A percentile compares a stretch with the other conserved stretches of the same genome.
phyloP scores from a whole-genome alignment of 1,140 invertebrate genomes.

The Zophobas morio region DNA sequence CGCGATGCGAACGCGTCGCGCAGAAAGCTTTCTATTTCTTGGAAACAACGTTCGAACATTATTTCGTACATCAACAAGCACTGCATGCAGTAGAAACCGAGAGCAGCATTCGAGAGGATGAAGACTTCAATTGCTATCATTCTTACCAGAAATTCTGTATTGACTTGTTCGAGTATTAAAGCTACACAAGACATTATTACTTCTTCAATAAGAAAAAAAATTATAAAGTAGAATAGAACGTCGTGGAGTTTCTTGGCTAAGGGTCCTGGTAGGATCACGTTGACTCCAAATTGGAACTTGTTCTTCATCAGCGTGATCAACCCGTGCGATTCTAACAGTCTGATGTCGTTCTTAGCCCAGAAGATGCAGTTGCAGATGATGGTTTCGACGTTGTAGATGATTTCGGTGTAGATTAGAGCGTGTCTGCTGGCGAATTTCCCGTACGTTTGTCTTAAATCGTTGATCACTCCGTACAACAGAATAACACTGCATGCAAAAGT shows the following conservation, averaged over 20 bases:
- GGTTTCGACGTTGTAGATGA: neutral
- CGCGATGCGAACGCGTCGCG: neutral
- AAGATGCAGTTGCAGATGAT: neutral
- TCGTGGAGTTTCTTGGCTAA: slow-evolving; percentile 3
- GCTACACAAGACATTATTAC: neutral
- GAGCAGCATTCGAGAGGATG: neutral
- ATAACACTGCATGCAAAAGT: neutral
- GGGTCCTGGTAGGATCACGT: neutral
- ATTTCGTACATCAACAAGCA: neutral
- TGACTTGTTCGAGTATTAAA: neutral
- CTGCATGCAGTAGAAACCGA: neutral
- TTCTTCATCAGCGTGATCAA: slow-evolving; percentile 4
- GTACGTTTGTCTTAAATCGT: neutral
- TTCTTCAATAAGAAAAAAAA: neutral
- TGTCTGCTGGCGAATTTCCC: neutral
- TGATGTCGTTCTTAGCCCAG: neutral
- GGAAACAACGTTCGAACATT: neutral
- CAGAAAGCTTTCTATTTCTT: neutral
- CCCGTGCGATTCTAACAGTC: neutral
- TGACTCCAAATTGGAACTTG: neutral
- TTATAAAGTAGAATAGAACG: neutral
- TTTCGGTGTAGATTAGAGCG: neutral
- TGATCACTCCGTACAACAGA: neutral
- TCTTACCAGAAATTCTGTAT: neutral
- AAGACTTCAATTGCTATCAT: neutral